Evolutionary conservation across 2,888 invertebrate species (phyloP).

Genomic region (Drosophila paucipuncta): DNA sequence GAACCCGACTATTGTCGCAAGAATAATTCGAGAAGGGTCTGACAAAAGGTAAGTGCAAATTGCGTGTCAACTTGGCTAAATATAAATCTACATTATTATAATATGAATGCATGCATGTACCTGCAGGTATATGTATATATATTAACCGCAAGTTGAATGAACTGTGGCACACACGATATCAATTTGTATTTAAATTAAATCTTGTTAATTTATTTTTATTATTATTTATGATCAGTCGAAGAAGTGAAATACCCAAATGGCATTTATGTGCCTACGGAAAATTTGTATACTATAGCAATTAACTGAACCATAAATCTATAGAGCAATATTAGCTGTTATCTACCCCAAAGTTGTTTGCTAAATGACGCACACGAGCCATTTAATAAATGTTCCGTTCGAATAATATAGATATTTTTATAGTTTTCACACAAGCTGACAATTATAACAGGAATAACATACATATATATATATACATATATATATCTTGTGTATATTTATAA

Average conservation of each 20-base stretch:
- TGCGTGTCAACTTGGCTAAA: constrained; percentile 2
- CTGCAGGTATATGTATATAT: background rate
- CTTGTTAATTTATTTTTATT: background rate
- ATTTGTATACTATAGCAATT: constrained; percentile 6
- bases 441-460: background rate
- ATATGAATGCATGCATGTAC: background rate
- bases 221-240: background rate
- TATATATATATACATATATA: background rate
- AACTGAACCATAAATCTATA: constrained; percentile 7
- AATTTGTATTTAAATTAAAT: constrained; percentile 25
- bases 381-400: constrained; percentile 1
- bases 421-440: background rate
- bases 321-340: constrained; percentile 6
- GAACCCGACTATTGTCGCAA: constrained; percentile 1
- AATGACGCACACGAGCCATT: constrained; percentile 18
- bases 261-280: constrained; percentile 10
- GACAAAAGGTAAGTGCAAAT: background rate
- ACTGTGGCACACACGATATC: constrained; percentile 1
- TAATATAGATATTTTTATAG: background rate
- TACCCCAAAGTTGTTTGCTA: background rate
- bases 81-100: background rate
- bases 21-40: constrained; percentile 4
- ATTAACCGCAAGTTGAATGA: constrained; percentile 29
- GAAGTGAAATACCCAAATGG: background rate
- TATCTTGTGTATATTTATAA: background rate